A percentile compares a stretch with the other conserved stretches of the same genome.
These are phyloP conservation scores for Philantomba maxwellii DNA, from an alignment of 2,113 vertebrate genomes.

Conservation along the genomic window DNA sequence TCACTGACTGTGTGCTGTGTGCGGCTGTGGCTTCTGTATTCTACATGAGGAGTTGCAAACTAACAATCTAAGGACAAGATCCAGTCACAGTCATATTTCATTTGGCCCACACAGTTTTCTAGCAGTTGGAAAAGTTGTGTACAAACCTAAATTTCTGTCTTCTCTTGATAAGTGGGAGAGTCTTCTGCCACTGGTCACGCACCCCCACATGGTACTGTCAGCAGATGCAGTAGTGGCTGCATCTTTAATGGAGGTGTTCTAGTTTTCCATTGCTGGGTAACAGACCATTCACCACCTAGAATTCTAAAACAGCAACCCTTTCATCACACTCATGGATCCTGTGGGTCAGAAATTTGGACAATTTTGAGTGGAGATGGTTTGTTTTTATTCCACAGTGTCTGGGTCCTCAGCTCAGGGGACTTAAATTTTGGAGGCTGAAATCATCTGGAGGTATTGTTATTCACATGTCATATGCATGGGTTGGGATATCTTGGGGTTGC, in stretches of 20 bases:
- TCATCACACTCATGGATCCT: not conserved
- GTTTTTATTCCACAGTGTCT: not conserved
- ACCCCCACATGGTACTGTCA: accelerated
- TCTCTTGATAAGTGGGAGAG: not conserved
- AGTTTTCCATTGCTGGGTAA: not conserved
- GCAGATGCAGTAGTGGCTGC: not conserved
- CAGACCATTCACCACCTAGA: not conserved
- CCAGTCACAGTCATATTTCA: not conserved
- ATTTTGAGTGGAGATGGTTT: not conserved
- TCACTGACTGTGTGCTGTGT: not conserved
- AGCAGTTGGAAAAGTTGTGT: not conserved
- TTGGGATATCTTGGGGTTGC: not conserved
- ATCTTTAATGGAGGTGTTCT: not conserved
- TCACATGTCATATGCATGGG: not conserved
- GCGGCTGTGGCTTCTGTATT: not conserved
- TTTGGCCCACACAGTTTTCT: not conserved
- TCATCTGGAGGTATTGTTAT: not conserved
- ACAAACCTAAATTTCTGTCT: not conserved
- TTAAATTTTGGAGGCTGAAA: not conserved
- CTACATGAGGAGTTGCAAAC: not conserved
- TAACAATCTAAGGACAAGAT: not conserved
- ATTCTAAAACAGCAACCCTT: not conserved
- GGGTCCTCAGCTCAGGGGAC: not conserved
- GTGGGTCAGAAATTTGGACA: not conserved
- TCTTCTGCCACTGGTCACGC: not conserved